Evolutionary conservation across 2,797 vertebrate genomes (phyloP).

Genomic region (Muscicapa striata): DNA sequence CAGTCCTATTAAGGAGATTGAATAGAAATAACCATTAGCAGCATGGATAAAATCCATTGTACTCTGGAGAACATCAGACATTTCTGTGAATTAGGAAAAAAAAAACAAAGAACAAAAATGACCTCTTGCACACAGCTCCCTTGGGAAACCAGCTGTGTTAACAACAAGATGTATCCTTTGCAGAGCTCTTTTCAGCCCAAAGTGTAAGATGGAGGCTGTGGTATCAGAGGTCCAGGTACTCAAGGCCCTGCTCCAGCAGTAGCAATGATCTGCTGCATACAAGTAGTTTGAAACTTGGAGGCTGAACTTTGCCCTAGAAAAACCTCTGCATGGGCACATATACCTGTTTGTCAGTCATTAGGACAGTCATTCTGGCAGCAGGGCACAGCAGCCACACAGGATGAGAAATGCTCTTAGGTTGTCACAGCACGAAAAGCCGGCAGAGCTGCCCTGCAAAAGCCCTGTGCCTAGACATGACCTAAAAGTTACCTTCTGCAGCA

Average conservation of each 20-base stretch:
- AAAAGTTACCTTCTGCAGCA: not conserved
- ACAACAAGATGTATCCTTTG: rapidly evolving
- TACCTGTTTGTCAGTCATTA: not conserved
- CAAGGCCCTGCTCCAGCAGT: not conserved
- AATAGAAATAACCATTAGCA: not conserved
- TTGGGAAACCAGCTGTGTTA: not conserved
- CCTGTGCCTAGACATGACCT: not conserved
- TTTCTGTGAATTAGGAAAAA: not conserved
- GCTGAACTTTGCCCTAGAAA: not conserved
- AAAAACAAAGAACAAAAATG: slow-evolving; percentile 1
- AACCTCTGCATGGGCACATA: not conserved
- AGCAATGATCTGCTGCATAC: not conserved
- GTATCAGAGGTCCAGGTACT: not conserved
- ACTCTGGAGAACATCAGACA: not conserved
- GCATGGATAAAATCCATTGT: not conserved
- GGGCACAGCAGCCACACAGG: not conserved
- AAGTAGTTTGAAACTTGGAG: not conserved
- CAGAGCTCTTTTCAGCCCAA: not conserved
- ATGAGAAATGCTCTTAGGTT: not conserved
- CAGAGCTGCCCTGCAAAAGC: not conserved
- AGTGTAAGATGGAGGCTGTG: not conserved
- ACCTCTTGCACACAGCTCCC: not conserved
- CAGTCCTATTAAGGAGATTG: not conserved
- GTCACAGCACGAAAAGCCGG: not conserved
- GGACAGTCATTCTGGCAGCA: not conserved